phyloP scores from a whole-genome alignment of 2,888 invertebrate genomes.

The Notocelia uddmanniana region DNA sequence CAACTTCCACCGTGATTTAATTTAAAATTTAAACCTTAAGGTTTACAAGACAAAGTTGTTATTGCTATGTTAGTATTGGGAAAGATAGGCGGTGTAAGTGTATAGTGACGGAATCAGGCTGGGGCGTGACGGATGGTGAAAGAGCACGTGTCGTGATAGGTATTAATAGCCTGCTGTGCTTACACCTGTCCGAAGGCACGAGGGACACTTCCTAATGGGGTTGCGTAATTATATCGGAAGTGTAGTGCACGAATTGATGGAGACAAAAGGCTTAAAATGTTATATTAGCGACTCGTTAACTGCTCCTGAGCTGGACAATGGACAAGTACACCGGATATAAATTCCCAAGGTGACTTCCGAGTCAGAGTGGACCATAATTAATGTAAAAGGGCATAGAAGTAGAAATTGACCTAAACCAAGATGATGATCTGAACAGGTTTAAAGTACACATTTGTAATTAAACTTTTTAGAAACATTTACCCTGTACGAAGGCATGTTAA shows the following conservation, averaged over 20 bases:
- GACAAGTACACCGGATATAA: conserved; percentile 6
- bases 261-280: conserved; percentile 21
- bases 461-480: no score
- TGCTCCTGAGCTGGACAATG: conserved; percentile 24
- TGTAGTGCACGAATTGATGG: conserved; percentile 9
- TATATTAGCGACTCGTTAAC: conserved; percentile 5
- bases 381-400: background rate
- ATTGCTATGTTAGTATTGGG: background rate
- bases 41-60: background rate
- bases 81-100: background rate
- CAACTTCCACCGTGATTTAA: background rate
- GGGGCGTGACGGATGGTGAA: conserved; percentile 33
- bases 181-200: conserved; percentile 36
- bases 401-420: no score
- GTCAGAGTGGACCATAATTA: conserved; percentile 14
- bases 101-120: conserved; percentile 47
- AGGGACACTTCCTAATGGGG: conserved; percentile 37
- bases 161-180: conserved; percentile 40
- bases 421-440: background rate
- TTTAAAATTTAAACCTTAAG: background rate
- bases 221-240: conserved; percentile 34
- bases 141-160: conserved; percentile 40
- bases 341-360: conserved; percentile 23
- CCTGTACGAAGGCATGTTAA: no score
- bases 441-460: no score